Evolutionary conservation across 37 sponge, comb jelly and placozoan genomes (phyloP), one percentile per base, ranked within the genome.

Genomic region (Ianthella basta): DNA sequence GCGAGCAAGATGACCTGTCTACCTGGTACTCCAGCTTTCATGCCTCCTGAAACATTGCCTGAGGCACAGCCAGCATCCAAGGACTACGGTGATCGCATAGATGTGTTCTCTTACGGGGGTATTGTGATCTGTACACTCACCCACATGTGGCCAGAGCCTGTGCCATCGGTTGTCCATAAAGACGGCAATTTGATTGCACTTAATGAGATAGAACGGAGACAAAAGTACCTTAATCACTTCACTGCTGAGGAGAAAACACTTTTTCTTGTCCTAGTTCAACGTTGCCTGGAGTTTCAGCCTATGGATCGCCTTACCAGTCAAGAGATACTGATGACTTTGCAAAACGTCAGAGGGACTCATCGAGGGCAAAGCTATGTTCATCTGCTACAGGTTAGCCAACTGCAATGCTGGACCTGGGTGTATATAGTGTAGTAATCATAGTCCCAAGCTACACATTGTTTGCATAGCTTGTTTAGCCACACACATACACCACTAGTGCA

Each of bases 31-130:
- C 73, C 35, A 36, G 40, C 20, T 19, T 85, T 57, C 69, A 80
- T 79, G 86, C 86, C 86, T 21, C 86, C 86, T 54, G 85, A 85
- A 29, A 36, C 40, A 36, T 53, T 75, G 32, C 38, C 20, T 24
- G 38, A 23, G 38, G 70, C 18, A 30, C 18, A 30, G 19, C 29
- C 33, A 20, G 27, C 27, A 34, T 1, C 25, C 25, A 0, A 64
- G 4, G 73, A 53, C 35, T 79, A 79, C 37, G 24, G 33, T 35
- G 65, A 24, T 41, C 73, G 60, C 37, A 29, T 88, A 32, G 88
- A 88, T 65, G 79, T 91, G 59, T 91, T 91, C 80, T 91, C 91
- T 0, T 91, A 67, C 70, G 91, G 91, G 1, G 87, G 78, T 0
- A 39, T 82, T 19, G 13, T 91, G 20, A 75, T 86, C n/a, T 91